Base-by-base conservation (phyloP, 2,113 vertebrate species). In the Gallinago undulata region DNA sequence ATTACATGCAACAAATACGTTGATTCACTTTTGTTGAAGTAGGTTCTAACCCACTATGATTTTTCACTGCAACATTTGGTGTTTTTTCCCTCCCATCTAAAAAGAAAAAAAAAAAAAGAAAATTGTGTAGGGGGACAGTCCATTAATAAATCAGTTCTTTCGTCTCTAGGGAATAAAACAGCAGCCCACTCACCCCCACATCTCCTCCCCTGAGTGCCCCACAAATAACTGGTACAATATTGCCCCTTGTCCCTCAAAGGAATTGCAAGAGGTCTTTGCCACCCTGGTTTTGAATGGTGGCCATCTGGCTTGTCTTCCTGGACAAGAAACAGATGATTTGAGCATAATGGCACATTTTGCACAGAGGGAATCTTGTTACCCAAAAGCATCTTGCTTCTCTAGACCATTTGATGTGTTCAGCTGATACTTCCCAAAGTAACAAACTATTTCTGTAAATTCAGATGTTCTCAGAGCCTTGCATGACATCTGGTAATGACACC, bases 11-110 rank as follows among this genome's bases (percentile, higher is more conserved):
- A 73, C 10, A 87, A 48, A 41, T 37, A n/a, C 0, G 0, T 16
- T n/a, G 22, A 39, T 27, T 87, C 69, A 21, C 17, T 80, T 75
- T 21, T 82, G 31, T 21, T 73, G 31, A 68, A 66, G 27, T 25
- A 21, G 1, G 0, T 82, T 83, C n/a, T 57, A 75, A 64, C 18
- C 7, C 2, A 1, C 27, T 83, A 4, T 1, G 3, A 13, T 50
- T 88, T 80, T 79, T 74, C 45, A 53, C 30, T 41, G 22, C 23
- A 57, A 48, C 15, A 64, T 64, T 83, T 91, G 27, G 5, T 43
- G 69, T 1, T 2, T 68, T 82, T 50, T 64, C 62, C 16, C 24
- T 33, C 21, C 16, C 12, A 16, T 59, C 19, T 31, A 41, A 76
- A 76, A 78, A 27, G 63, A 1, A 41, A 83, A 45, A 37, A 1